Base-by-base conservation (phyloP, 2,888 invertebrate genomes). In the Lobophora halterata region DNA sequence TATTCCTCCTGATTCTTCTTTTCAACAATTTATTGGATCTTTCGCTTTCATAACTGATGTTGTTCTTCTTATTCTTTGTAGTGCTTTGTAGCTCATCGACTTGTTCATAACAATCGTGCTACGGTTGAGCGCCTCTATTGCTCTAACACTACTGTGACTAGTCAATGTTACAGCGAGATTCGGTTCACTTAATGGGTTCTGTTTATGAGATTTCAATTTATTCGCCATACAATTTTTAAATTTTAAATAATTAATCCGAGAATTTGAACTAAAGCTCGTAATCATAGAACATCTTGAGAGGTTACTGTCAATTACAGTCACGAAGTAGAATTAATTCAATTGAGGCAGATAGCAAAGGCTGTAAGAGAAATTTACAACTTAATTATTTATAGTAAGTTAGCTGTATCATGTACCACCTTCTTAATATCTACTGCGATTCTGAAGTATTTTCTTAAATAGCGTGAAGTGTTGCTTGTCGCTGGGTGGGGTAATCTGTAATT, bases 51-150 rank as follows among this genome's bases (percentile, higher is more conserved):
- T n/a, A n/a, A n/a, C n/a, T n/a, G n/a, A 20, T 20, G 20, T 20
- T n/a, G 7, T 20, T 20, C 18, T 7, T 2, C 5, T 3, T 5
- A 16, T 19, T 20, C 2, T 12, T 12, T 11, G 21, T n/a, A 21
- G 14, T n/a, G 12, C 11, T 12, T 19, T 26, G 20, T 13, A 28
- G 39, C 24, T 30, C 33, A 24, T 28, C 23, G 27, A 39, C 27
- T 39, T 27, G 21, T 31, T 13, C 28, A 12, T 39, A 32, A 39
- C 21, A 27, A 27, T 38, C 20, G 26, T 26, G 30, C 12, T 8
- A 26, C 27, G 38, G 26, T 24, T 23, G 27, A 32, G 23, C 23
- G 32, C 27, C 23, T 32, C 38, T 26, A 7, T 13, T 5, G 25
- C 6, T 7, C n/a, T n/a, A n/a, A 9, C 25, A 18, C 26, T n/a